Base-by-base conservation (phyloP, 2,888 invertebrate genomes). In the Caenorhabditis sp. region DNA sequence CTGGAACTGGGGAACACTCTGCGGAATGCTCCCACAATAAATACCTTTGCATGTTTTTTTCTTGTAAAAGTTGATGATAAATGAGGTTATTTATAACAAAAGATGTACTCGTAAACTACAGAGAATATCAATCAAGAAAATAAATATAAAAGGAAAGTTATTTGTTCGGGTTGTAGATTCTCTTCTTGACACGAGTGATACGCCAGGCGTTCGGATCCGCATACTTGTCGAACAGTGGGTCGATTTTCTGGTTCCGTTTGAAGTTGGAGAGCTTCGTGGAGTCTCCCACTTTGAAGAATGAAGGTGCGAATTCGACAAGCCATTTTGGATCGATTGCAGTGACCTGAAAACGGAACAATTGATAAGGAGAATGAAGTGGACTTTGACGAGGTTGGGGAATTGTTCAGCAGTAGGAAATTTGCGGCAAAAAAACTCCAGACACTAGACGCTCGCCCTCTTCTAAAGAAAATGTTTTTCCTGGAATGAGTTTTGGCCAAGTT, bases 211-310 rank as follows among this genome's bases (percentile, higher is more conserved):
- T 99, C 0, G 98, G 96, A 93, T 99, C 98, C 93, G 80, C 98
- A 92, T 98, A 99, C 94, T 99, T 99, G 93, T 99, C 99, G 93
- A 97, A 97, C 3, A 99, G 94, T 0, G 99, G 99, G 92, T 99
- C 98, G 85, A 99, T 94, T 85, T 97, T 95, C 94, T 99, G 98
- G 94, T 98, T 97, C 93, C 98, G 97, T 95, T 99, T 99, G 94
- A 98, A 97, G 92, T 97, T 97, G 93, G 97, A 97, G 44, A 99
- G 94, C 93, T 97, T 98, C 0, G 98, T 98, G 2, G 98, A 97
- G 93, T 99, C 99, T 7, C 97, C 97, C 94, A 98, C 97, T 93
- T 97, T 96, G 94, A 98, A 99, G 94, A 99, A 99, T 0, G 98
- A 97, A 0, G 98, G 97, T 0, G 99, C 98, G 93, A 97, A 99